Percentiles rank a stretch among this genome's conserved stretches.
phyloP scores from a whole-genome alignment of 2,888 invertebrate species.

The Epinotia bilunana region DNA sequence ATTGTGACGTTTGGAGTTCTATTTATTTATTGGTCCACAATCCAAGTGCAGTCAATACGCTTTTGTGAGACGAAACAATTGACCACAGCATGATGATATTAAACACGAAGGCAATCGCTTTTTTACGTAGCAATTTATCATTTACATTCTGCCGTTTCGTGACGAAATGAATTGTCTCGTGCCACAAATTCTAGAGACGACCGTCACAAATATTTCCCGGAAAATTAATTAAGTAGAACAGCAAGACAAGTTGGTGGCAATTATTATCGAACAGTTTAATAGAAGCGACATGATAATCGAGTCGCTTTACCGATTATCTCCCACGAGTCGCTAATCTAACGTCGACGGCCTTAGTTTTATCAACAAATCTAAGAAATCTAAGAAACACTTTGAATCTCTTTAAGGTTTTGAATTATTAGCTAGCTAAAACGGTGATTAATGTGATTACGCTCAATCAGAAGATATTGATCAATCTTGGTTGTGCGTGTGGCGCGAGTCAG shows the following conservation, averaged over 20 bases:
- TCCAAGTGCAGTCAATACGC: no score
- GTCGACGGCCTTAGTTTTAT: conserved; percentile 2
- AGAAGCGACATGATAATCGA: neutral
- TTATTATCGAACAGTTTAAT: neutral
- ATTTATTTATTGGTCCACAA: no score
- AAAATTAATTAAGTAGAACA: neutral
- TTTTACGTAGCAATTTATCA: neutral
- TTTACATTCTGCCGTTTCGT: neutral
- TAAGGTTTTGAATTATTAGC: neutral
- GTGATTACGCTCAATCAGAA: neutral
- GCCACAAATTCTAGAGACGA: conserved; percentile 11
- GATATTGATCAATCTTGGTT: neutral
- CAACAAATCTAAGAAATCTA: neutral
- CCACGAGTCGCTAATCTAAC: conserved; percentile 1
- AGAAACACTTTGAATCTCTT: neutral
- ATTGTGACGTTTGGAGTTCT: no score
- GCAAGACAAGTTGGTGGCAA: neutral
- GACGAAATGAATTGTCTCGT: neutral
- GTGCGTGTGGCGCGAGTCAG: neutral
- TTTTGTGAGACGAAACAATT: neutral
- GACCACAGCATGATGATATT: neutral
- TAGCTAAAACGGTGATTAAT: conserved; percentile 2
- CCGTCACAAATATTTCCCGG: neutral
- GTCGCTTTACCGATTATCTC: conserved; percentile 10
- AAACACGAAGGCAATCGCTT: neutral